phyloP scores from a whole-genome alignment of 2,888 invertebrate species.

The Eugnorisma glareosa region DNA sequence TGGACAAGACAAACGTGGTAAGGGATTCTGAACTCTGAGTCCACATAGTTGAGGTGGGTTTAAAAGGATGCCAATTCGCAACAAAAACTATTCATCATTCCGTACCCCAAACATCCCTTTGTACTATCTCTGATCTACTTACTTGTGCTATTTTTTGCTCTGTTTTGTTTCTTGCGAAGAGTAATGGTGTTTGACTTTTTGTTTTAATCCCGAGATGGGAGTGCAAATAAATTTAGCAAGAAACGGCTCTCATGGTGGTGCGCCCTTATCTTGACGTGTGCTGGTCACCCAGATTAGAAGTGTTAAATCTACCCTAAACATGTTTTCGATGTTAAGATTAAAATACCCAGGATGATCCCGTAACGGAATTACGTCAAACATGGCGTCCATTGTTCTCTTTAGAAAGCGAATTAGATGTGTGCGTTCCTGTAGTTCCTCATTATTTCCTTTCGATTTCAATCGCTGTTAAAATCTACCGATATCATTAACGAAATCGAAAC shows the following conservation, averaged over 20 bases:
- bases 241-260: constrained; percentile 75
- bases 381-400: constrained; percentile 58
- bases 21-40: constrained; percentile 66
- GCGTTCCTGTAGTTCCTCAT: constrained; percentile 62
- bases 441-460: constrained; percentile 88
- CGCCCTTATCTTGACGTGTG: constrained; percentile 79
- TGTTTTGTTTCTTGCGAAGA: constrained; percentile 82
- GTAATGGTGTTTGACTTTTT: constrained; percentile 83
- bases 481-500: constrained; percentile 91
- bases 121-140: constrained; percentile 89
- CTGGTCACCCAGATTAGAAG: constrained; percentile 80
- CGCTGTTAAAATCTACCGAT: constrained; percentile 86
- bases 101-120: constrained; percentile 82
- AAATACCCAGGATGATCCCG: constrained; percentile 57
- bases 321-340: constrained; percentile 76
- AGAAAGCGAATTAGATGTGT: constrained; percentile 69
- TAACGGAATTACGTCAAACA: constrained; percentile 65
- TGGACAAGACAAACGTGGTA: constrained; percentile 19
- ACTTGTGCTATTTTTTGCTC: constrained; percentile 83
- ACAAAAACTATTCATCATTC: constrained; percentile 85
- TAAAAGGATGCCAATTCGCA: constrained; percentile 61
- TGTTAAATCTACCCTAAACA: constrained; percentile 79
- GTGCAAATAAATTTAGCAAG: constrained; percentile 86
- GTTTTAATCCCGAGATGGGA: constrained; percentile 81
- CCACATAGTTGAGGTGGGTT: constrained; percentile 3